Evolutionary conservation across 2,888 invertebrate species (phyloP).

Genomic region (Agrochola circellaris): DNA sequence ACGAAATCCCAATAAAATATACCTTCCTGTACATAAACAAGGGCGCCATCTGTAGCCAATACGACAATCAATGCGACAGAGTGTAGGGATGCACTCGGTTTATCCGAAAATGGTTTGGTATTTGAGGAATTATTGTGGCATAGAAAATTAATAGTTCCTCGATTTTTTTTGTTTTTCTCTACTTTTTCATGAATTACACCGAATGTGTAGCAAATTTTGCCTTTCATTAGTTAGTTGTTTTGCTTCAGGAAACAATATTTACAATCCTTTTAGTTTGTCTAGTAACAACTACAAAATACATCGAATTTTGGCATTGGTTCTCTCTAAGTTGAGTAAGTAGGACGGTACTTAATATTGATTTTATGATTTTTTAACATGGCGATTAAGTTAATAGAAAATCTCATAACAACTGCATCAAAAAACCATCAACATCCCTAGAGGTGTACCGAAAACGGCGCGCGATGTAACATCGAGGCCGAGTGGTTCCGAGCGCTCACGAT

Average conservation of each 20-base stretch:
- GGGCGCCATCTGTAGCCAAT: slow-evolving; percentile 75
- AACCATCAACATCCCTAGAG: slow-evolving; percentile 61
- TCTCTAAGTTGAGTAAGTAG: background rate
- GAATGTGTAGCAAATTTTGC: background rate
- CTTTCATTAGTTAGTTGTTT: background rate
- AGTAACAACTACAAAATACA: background rate
- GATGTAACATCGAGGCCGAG: slow-evolving; percentile 68
- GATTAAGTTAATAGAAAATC: background rate
- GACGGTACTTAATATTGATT: background rate
- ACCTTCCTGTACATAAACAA: slow-evolving; percentile 80
- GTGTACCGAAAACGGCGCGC: slow-evolving; percentile 66
- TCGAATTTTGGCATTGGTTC: background rate
- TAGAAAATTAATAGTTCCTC: background rate
- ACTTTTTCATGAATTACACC: background rate
- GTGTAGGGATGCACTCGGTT: slow-evolving; percentile 60
- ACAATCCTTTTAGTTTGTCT: background rate
- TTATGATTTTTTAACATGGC: background rate
- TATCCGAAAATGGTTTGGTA: slow-evolving; percentile 4
- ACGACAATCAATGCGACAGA: slow-evolving; percentile 73
- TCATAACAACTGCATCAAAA: background rate
- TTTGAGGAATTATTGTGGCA: background rate
- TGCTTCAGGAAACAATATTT: background rate
- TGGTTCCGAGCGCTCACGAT: slow-evolving; percentile 80
- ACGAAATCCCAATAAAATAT: slow-evolving; percentile 84
- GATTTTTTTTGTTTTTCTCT: background rate